Conservation (phyloP, 2,113 vertebrate genomes). For the Hippocampus comes region DNA sequence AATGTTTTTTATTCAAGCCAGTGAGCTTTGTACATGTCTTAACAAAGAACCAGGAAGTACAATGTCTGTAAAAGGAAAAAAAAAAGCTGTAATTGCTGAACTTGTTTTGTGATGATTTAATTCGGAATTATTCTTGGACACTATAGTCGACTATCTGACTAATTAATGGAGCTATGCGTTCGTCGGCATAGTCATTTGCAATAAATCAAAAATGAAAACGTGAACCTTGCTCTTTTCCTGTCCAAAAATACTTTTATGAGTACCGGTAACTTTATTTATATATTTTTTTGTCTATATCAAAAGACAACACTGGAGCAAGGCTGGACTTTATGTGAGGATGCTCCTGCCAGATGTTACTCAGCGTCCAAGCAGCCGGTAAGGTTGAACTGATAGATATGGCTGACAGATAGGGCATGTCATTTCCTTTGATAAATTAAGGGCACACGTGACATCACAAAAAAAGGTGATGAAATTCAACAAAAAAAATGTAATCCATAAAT, state of each 20-base stretch:
- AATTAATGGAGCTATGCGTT: background rate
- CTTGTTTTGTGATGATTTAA: background rate
- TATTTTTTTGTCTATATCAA: slow-evolving; percentile 11
- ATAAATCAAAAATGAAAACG: background rate
- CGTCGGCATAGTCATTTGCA: background rate
- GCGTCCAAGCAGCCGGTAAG: slow-evolving; percentile 79
- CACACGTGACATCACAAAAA: too few relatives aligned
- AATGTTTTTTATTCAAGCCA: too few relatives aligned
- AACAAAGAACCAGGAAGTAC: too few relatives aligned
- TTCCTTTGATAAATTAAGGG: too few relatives aligned
- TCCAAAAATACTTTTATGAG: background rate
- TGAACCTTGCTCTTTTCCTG: slow-evolving; percentile 5
- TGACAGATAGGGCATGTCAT: too few relatives aligned
- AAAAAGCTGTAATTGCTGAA: too few relatives aligned
- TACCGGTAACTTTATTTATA: too few relatives aligned
- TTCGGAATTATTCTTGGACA: background rate
- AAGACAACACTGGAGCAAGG: slow-evolving; percentile 77
- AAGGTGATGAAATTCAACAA: too few relatives aligned
- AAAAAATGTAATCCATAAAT: too few relatives aligned
- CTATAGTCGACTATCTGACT: background rate
- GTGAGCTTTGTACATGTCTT: too few relatives aligned
- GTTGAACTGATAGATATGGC: background rate
- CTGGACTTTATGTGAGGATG: slow-evolving; percentile 73
- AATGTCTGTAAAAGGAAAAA: too few relatives aligned
- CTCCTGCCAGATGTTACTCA: slow-evolving; percentile 65